Percentiles rank a stretch among this genome's conserved stretches.
phyloP scores from a whole-genome alignment of 2,888 invertebrate genomes.

The Myathropa florea region DNA sequence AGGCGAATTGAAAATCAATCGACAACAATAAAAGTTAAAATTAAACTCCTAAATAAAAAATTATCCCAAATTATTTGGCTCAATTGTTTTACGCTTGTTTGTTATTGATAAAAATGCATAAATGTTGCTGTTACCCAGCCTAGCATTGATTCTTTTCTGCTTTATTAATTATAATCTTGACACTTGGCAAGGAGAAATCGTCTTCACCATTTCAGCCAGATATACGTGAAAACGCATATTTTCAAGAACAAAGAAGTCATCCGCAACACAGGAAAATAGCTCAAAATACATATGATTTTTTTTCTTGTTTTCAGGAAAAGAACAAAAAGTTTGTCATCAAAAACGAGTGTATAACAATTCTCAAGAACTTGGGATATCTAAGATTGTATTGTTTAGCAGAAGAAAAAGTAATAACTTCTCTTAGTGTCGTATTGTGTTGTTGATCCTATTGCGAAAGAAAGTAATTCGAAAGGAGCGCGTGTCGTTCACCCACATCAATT shows the following conservation, averaged over 20 bases:
- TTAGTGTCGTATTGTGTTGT: conserved; percentile 12
- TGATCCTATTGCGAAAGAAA: conserved; percentile 12
- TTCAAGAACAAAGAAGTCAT: conserved; percentile 68
- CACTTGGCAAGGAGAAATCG: conserved; percentile 55
- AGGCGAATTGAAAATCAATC: conserved; percentile 65
- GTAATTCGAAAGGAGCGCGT: neutral
- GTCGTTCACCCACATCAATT: conserved; percentile 15
- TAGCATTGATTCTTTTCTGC: neutral
- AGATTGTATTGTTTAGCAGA: neutral
- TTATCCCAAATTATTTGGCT: conserved; percentile 1
- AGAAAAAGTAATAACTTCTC: neutral
- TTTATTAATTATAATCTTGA: conserved; percentile 25
- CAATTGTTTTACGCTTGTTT: neutral
- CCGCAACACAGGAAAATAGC: conserved; percentile 57
- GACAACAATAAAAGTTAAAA: conserved; percentile 13
- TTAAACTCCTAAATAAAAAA: neutral
- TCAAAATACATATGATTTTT: conserved; percentile 30
- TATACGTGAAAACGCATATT: conserved; percentile 56
- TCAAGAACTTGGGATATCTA: neutral
- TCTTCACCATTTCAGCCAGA: conserved; percentile 24
- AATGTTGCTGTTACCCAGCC: conserved; percentile 8
- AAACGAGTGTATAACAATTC: conserved; percentile 31
- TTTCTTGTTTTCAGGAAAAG: conserved; percentile 49
- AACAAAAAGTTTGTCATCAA: conserved; percentile 20
- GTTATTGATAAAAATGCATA: conserved; percentile 26